phyloP scores from a whole-genome alignment of 1,140 invertebrate species.

The Drosophila kohkoa region DNA sequence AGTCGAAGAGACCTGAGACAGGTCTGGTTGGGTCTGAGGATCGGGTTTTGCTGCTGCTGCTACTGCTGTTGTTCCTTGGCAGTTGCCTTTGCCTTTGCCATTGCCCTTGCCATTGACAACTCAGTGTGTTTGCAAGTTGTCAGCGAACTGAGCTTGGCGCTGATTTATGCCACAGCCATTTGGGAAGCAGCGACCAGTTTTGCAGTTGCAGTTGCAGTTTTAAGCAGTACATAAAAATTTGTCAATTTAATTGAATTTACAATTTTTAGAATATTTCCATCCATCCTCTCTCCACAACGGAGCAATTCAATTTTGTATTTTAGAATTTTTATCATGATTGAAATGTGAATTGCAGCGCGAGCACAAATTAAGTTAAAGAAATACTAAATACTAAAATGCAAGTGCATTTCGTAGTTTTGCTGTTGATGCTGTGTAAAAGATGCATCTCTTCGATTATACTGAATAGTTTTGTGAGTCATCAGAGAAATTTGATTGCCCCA shows the following conservation, averaged over 20 bases:
- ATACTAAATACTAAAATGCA: slow-evolving; percentile 13
- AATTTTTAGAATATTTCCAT: slow-evolving; percentile 69
- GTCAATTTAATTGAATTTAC: slow-evolving; percentile 80
- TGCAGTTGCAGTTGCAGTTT: neutral
- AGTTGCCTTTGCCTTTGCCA: neutral
- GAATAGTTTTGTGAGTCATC: slow-evolving; percentile 7
- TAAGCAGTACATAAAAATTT: slow-evolving; percentile 73
- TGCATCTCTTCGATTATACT: neutral
- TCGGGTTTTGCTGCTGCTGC: neutral
- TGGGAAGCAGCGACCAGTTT: slow-evolving; percentile 17
- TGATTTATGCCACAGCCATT: slow-evolving; percentile 56
- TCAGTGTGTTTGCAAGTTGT: neutral
- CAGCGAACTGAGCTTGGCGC: slow-evolving; percentile 21
- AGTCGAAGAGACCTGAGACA: slow-evolving; percentile 10
- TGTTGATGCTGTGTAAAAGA: neutral
- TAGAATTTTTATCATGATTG: slow-evolving; percentile 79
- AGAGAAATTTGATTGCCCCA: neutral
- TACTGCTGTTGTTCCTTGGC: neutral
- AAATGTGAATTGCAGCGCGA: slow-evolving; percentile 62
- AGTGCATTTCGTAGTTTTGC: neutral
- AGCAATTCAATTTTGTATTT: slow-evolving; percentile 56
- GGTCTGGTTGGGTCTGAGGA: slow-evolving; percentile 1
- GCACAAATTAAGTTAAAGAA: neutral
- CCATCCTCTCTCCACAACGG: no score
- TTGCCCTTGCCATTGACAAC: slow-evolving; percentile 16